These are phyloP conservation scores for Helicolenus hilgendorfi DNA, from an alignment of 2,797 vertebrate genomes.

Conservation along the genomic window DNA sequence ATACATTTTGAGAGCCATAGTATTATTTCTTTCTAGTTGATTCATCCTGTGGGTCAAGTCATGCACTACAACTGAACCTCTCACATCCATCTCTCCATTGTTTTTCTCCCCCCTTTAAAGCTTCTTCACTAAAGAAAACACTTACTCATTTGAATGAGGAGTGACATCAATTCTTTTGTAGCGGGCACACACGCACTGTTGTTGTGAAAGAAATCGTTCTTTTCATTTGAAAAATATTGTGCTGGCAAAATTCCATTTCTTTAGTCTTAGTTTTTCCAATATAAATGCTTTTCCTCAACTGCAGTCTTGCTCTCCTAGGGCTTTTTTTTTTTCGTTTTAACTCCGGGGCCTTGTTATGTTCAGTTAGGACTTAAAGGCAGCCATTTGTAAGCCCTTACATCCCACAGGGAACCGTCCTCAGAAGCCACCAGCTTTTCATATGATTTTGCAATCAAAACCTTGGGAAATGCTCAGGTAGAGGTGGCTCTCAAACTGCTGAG, in stretches of 20 bases:
- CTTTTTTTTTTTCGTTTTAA: conserved; percentile 9
- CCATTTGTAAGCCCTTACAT: conserved; percentile 74
- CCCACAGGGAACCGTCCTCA: conserved; percentile 62
- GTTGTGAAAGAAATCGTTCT: conserved; percentile 15
- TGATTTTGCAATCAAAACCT: conserved; percentile 76
- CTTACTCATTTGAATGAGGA: not conserved
- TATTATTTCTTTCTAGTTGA: not conserved
- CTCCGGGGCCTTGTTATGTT: conserved; percentile 74
- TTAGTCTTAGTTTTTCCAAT: conserved; percentile 4
- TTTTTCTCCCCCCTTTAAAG: not conserved
- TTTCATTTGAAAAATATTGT: conserved; percentile 29
- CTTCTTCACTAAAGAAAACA: not conserved
- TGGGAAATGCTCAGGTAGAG: conserved; percentile 56
- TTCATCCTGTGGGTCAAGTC: not conserved
- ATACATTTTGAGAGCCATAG: too few relatives aligned
- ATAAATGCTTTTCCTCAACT: conserved; percentile 31
- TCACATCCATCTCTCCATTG: not conserved
- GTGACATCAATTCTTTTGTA: not conserved
- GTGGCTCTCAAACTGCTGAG: conserved; percentile 77
- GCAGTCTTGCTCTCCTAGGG: conserved; percentile 16
- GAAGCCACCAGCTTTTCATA: conserved; percentile 67
- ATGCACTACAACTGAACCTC: not conserved
- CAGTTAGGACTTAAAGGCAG: conserved; percentile 75
- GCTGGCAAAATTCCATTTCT: conserved; percentile 7
- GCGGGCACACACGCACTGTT: not conserved